phyloP scores from a whole-genome alignment of 2,797 vertebrate genomes.

The Alca torda region DNA sequence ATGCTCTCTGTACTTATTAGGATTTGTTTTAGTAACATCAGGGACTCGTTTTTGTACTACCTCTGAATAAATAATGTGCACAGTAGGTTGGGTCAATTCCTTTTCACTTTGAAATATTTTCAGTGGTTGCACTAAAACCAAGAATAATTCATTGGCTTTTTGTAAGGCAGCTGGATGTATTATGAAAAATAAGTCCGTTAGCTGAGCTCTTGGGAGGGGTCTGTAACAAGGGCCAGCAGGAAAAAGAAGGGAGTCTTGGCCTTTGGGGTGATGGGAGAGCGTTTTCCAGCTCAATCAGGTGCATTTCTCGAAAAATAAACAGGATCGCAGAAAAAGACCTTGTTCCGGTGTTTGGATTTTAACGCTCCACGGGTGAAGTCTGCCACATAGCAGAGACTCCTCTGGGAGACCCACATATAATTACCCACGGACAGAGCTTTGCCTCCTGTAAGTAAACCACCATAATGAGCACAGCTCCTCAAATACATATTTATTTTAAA shows the following conservation, averaged over 20 bases:
- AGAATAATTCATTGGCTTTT: slow-evolving; percentile 71
- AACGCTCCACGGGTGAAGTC: not conserved
- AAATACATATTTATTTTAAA: slow-evolving; percentile 55
- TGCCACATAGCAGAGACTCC: not conserved
- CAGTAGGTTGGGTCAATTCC: slow-evolving; percentile 74
- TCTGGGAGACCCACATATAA: not conserved
- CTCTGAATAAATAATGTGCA: slow-evolving; percentile 77
- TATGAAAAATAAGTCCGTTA: slow-evolving; percentile 51
- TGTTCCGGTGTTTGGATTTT: slow-evolving; percentile 9
- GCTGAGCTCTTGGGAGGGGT: slow-evolving; percentile 38
- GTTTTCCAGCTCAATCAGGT: slow-evolving; percentile 59
- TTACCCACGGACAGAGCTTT: not conserved
- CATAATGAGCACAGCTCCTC: slow-evolving; percentile 31
- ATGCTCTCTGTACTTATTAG: slow-evolving; percentile 69
- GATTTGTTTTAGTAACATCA: slow-evolving; percentile 75
- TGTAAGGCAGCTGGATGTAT: slow-evolving; percentile 40
- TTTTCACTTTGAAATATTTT: slow-evolving; percentile 72
- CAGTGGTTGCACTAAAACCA: slow-evolving; percentile 46
- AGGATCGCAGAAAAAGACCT: slow-evolving; percentile 6
- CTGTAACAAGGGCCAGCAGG: not conserved
- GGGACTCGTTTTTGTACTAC: slow-evolving; percentile 72
- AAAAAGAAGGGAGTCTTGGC: slow-evolving; percentile 38
- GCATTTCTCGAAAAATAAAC: slow-evolving; percentile 49
- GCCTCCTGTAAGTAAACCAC: not conserved
- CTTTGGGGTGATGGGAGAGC: slow-evolving; percentile 44